Evolutionary conservation across 2,797 vertebrate species (phyloP).

Genomic region (Chloroceryle inda): DNA sequence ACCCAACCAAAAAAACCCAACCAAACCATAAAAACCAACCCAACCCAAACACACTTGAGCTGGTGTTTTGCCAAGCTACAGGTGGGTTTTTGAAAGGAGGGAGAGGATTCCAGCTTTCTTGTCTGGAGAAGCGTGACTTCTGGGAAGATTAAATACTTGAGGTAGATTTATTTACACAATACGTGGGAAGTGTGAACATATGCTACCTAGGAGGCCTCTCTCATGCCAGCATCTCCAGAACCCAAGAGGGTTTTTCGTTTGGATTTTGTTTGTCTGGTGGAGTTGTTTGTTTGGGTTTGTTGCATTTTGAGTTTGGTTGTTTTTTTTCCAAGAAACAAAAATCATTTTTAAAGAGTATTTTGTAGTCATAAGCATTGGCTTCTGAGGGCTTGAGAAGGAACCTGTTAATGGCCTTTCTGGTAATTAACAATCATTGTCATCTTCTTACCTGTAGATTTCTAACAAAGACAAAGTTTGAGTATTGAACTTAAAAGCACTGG

Average conservation of each 20-base stretch:
- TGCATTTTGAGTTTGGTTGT: too few relatives aligned
- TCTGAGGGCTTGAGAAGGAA: neutral
- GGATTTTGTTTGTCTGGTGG: neutral
- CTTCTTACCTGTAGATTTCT: neutral
- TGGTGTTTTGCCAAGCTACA: conserved; percentile 27
- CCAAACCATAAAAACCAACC: too few relatives aligned
- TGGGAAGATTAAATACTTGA: conserved; percentile 43
- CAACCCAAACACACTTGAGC: conserved; percentile 14
- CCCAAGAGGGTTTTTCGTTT: neutral
- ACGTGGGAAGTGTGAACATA: conserved; percentile 64
- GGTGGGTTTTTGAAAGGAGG: conserved; percentile 1
- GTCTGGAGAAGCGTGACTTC: conserved; percentile 22
- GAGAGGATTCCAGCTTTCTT: conserved; percentile 15
- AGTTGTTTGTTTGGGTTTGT: neutral
- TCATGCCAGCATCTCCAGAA: conserved; percentile 32
- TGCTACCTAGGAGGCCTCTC: conserved; percentile 36
- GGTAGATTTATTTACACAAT: conserved; percentile 54
- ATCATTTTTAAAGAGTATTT: neutral
- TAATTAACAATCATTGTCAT: neutral
- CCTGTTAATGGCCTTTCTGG: neutral
- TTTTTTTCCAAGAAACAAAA: neutral
- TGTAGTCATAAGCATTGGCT: neutral
- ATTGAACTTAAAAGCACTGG: neutral
- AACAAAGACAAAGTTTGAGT: neutral
- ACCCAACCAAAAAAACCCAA: neutral